Conservation (phyloP, 2,888 invertebrate genomes). For the Selenia dentaria region DNA sequence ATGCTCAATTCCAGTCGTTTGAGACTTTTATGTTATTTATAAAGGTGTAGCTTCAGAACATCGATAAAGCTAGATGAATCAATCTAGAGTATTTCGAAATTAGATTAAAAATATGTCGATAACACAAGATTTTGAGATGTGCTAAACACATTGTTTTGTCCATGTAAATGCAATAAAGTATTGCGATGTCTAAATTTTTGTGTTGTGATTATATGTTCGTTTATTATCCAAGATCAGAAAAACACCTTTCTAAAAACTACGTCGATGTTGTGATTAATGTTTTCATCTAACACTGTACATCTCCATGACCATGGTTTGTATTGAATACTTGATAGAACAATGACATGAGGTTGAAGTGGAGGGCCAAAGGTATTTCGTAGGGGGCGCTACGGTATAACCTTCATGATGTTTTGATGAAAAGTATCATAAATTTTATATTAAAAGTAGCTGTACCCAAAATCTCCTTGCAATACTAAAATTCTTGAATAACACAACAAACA, state of each 20-base stretch:
- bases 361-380: conserved; percentile 48
- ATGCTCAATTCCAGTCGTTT: conserved; percentile 66
- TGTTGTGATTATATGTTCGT: too few relatives aligned
- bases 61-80: background rate
- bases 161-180: conserved; percentile 1
- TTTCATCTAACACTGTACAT: conserved; percentile 33
- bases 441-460: too few relatives aligned
- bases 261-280: conserved; percentile 19
- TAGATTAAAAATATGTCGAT: too few relatives aligned
- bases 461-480: too few relatives aligned
- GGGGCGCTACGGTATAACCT: conserved; percentile 57
- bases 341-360: conserved; percentile 44
- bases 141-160: conserved; percentile 7
- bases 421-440: too few relatives aligned
- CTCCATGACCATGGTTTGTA: conserved; percentile 68
- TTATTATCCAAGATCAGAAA: too few relatives aligned
- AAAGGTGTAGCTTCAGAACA: background rate
- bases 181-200: too few relatives aligned
- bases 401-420: conserved; percentile 16
- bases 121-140: too few relatives aligned
- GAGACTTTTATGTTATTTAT: conserved; percentile 20
- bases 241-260: too few relatives aligned
- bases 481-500: too few relatives aligned
- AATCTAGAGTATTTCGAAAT: too few relatives aligned
- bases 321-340: conserved; percentile 49